Base-by-base conservation (phyloP, 2,888 invertebrate species). In the Cremastinae sp. region DNA sequence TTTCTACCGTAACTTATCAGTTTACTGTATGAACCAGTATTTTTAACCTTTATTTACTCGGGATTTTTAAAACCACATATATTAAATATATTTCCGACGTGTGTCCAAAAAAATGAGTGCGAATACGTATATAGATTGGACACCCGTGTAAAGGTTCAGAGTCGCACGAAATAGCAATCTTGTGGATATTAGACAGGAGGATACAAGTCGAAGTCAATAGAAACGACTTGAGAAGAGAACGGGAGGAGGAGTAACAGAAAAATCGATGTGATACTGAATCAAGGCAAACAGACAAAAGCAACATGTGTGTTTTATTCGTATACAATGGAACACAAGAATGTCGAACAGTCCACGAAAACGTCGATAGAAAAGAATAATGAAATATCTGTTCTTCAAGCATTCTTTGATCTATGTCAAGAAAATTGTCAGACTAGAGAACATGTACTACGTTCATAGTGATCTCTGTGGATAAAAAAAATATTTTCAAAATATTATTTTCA, bases 111-210 rank as follows among this genome's bases (percentile, higher is more conserved):
- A 64, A 75, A 75, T 75, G 55, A 65, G 47, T 58, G 65, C 58
- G 64, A 10, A 41, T 70, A 53, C 20, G n/a, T n/a, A n/a, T n/a
- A 43, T 20, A 69, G 41, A 28, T 20, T 64, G 64, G 12, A 20
- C 9, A 51, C 28, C 37, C 16, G 53, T 53, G 14, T 51, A n/a
- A 9, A 41, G 53, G 45, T 43, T 55, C 4, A 22, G 16, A 58
- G 37, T 20, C n/a, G 14, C 51, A 61, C 55, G 75, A 65, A 70
- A 70, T 41, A 59, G 68, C 70, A 70, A 65, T 70, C 53, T 75
- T 65, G 56, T 39, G 41, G 47, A 65, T 65, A 70, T 53, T 45
- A 74, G 69, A 70, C 64, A 39, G 41, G 45, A 56, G 49, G 65
- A 68, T 64, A 58, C 45, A 45, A 55, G 28, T 47, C 58, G 39